Base-by-base conservation (phyloP, 2,113 vertebrate genomes). In the Merops nubicus region DNA sequence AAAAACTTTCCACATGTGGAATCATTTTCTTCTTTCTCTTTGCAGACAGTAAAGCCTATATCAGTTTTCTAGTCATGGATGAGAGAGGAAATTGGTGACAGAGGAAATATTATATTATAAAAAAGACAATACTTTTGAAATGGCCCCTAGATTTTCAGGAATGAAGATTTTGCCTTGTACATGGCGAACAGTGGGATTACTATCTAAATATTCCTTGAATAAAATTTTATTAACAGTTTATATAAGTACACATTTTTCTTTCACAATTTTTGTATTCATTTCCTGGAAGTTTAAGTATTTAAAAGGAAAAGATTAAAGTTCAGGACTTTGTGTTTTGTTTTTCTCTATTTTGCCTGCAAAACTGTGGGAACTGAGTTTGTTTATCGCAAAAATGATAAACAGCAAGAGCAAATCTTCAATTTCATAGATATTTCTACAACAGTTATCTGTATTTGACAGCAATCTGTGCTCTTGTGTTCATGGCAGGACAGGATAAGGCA, bases 311-410 rank as follows among this genome's bases (percentile, higher is more conserved):
- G 16, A 69, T 33, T 25, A 25, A 78, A 50, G 14, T 12, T 54
- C 0, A 1, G 23, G 10, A 4, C 7, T 14, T 4, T 1, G 8
- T 70, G 13, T 51, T 50, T 16, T 16, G 18, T 9, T 38, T 74
- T 64, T 15, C 20, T 65, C 11, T 34, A 1, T n/a, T 85, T 67
- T 73, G 2, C 10, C 68, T 48, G 17, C n/a, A 43, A 73, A 77
- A 63, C 8, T 56, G 25, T 36, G 21, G 33, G 7, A 67, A 29
- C 12, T 21, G 29, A 31, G 4, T 38, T 51, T 45, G 21, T 59
- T 93, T 67, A 51, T 62, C 36, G 31, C 29, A 26, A 51, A 88
- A 20, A 12, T 33, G 38, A 26, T 22, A 57, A 51, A 45, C 12
- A 54, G 15, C 28, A 83, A 64, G 8, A 45, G 12, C 9, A 47